Evolutionary conservation across 2,888 invertebrate genomes (phyloP).

Genomic region (Epicampocera succincta): DNA sequence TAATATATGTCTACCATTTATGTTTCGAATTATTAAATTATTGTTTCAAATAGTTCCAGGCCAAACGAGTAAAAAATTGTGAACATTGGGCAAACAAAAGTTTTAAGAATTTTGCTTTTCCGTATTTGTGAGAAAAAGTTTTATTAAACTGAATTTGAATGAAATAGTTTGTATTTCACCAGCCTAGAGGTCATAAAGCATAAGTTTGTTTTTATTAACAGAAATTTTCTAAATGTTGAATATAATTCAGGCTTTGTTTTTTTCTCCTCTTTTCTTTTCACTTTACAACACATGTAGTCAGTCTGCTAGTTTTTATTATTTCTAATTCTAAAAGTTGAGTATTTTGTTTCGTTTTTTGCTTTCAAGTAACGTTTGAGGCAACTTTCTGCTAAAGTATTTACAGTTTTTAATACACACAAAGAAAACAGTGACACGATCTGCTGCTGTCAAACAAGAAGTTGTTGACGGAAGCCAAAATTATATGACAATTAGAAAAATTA

Average conservation of each 20-base stretch:
- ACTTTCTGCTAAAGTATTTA: slow-evolving; percentile 65
- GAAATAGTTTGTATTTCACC: slow-evolving; percentile 7
- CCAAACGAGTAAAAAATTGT: background rate
- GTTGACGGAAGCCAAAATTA: too few species aligned
- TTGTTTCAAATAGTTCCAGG: background rate
- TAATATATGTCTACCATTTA: too few species aligned
- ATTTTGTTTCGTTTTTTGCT: slow-evolving; percentile 7
- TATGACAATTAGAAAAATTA: too few species aligned
- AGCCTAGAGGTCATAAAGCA: slow-evolving; percentile 62
- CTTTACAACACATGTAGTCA: slow-evolving; percentile 34
- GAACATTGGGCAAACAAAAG: slow-evolving; percentile 10
- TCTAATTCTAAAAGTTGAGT: slow-evolving; percentile 44
- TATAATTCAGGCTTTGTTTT: slow-evolving; percentile 55
- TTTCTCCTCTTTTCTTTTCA: slow-evolving; percentile 13
- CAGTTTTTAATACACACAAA: slow-evolving; percentile 17
- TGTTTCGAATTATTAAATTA: slow-evolving; percentile 36
- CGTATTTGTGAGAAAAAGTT: slow-evolving; percentile 1
- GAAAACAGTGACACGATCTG: background rate
- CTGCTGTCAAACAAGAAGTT: too few species aligned
- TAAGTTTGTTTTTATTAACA: slow-evolving; percentile 72
- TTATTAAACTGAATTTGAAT: slow-evolving; percentile 8
- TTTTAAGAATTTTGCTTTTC: background rate
- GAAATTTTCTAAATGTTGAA: slow-evolving; percentile 60
- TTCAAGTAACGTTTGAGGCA: slow-evolving; percentile 73
- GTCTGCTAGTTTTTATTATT: slow-evolving; percentile 47